Percentiles rank a stretch among this genome's conserved stretches.
Conservation (phyloP, 2,888 invertebrate species). For the Erebia ligea region DNA sequence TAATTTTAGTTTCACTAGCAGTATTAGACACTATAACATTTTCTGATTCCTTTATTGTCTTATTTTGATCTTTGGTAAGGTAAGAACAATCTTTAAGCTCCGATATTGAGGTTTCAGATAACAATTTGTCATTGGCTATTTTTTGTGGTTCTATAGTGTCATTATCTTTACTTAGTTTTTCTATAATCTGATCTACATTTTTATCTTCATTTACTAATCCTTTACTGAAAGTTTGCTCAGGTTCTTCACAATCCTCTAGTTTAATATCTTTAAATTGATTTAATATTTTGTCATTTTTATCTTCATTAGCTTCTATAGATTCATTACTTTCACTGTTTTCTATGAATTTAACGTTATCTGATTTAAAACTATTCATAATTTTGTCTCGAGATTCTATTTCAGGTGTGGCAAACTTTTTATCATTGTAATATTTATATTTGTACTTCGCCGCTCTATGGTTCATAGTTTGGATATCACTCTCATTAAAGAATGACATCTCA, state of each 20-base stretch:
- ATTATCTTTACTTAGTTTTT: background rate
- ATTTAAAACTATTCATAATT: slow-evolving; percentile 48
- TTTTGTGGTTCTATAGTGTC: background rate
- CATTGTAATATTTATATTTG: slow-evolving; percentile 71
- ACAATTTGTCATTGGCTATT: background rate
- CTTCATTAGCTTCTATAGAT: slow-evolving; percentile 15
- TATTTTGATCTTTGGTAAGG: background rate
- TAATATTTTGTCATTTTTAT: slow-evolving; percentile 24
- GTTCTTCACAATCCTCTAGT: slow-evolving; percentile 23
- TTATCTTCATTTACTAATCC: background rate
- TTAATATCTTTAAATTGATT: slow-evolving; percentile 31
- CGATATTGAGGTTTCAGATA: background rate
- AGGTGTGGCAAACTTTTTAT: slow-evolving; percentile 62
- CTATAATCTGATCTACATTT: background rate
- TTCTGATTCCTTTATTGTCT: background rate
- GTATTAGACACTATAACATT: background rate
- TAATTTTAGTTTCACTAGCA: background rate
- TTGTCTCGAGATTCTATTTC: slow-evolving; percentile 63
- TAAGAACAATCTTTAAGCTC: background rate
- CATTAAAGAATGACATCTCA: slow-evolving; percentile 58
- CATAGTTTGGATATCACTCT: slow-evolving; percentile 68
- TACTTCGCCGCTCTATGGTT: slow-evolving; percentile 66
- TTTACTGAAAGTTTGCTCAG: background rate
- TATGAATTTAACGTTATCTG: slow-evolving; percentile 30
- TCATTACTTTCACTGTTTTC: slow-evolving; percentile 20